These are phyloP conservation scores for Sus cebifrons DNA, from an alignment of 2,797 vertebrate species.

Conservation along the genomic window DNA sequence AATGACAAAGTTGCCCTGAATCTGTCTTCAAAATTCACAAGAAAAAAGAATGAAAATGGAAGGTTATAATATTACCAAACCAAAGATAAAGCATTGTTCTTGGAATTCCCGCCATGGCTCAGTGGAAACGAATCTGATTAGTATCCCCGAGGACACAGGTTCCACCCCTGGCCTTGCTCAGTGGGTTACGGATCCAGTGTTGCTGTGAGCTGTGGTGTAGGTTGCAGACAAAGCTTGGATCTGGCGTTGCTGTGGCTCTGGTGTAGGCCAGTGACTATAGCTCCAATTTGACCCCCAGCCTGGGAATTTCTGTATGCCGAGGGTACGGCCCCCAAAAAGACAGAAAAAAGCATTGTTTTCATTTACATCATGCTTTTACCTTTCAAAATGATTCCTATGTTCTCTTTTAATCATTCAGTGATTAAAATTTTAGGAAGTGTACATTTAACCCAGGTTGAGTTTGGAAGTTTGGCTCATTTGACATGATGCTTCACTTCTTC, in stretches of 20 bases:
- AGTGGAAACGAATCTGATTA: too few species aligned
- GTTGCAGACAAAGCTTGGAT: too few species aligned
- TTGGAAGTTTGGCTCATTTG: slow-evolving; percentile 7
- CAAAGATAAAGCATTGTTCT: neutral
- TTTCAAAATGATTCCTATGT: slow-evolving; percentile 42
- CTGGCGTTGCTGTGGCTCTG: too few species aligned
- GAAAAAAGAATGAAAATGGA: slow-evolving; percentile 6
- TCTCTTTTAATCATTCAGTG: neutral
- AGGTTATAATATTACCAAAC: slow-evolving; percentile 59
- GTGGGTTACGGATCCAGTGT: too few species aligned
- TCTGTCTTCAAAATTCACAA: slow-evolving; percentile 71
- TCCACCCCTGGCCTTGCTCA: too few species aligned
- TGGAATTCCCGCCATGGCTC: too few species aligned
- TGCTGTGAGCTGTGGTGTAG: too few species aligned
- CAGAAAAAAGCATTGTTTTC: neutral
- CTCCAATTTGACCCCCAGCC: too few species aligned
- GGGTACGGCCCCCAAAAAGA: too few species aligned
- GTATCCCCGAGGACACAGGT: too few species aligned
- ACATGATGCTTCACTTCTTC: neutral
- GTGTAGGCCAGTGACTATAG: too few species aligned
- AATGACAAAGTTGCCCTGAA: slow-evolving; percentile 57
- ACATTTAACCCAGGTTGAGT: neutral
- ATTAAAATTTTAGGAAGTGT: neutral
- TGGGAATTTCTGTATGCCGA: too few species aligned
- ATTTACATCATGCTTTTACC: slow-evolving; percentile 19